phyloP scores from a whole-genome alignment of 2,113 vertebrate genomes.

The Lontra canadensis region DNA sequence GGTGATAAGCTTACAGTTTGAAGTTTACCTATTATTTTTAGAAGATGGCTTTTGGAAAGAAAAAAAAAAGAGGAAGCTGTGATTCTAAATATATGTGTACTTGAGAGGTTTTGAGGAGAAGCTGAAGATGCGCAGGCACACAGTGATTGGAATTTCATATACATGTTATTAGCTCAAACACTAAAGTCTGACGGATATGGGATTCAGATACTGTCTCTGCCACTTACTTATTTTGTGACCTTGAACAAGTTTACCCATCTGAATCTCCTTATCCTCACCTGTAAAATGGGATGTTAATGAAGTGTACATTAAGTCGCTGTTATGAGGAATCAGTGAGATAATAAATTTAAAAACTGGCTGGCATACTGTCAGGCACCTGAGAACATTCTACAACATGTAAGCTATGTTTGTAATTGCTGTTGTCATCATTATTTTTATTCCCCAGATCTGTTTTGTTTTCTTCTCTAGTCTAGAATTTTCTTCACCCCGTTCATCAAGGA shows the following conservation, averaged over 20 bases:
- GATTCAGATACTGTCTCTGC: background rate
- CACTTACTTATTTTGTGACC: background rate
- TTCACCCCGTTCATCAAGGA: background rate
- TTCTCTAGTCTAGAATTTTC: background rate
- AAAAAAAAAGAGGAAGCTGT: background rate
- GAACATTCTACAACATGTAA: background rate
- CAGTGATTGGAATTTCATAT: background rate
- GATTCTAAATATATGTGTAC: background rate
- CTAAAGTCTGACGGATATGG: background rate
- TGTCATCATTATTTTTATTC: background rate
- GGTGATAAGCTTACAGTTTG: conserved; percentile 12
- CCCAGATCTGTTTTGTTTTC: background rate
- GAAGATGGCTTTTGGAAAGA: background rate
- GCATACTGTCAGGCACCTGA: background rate
- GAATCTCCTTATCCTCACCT: background rate
- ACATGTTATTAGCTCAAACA: background rate
- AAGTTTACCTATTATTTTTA: conserved; percentile 15
- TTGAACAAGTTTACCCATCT: background rate
- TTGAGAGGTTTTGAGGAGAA: background rate
- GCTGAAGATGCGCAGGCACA: background rate
- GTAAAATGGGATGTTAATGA: background rate
- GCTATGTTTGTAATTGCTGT: background rate
- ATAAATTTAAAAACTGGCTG: background rate
- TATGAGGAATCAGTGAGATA: background rate
- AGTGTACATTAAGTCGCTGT: background rate